Percentiles rank a stretch among this genome's conserved stretches.
Evolutionary conservation across 2,113 vertebrate genomes (phyloP).

Genomic region (Dunckerocampus dactyliophorus): DNA sequence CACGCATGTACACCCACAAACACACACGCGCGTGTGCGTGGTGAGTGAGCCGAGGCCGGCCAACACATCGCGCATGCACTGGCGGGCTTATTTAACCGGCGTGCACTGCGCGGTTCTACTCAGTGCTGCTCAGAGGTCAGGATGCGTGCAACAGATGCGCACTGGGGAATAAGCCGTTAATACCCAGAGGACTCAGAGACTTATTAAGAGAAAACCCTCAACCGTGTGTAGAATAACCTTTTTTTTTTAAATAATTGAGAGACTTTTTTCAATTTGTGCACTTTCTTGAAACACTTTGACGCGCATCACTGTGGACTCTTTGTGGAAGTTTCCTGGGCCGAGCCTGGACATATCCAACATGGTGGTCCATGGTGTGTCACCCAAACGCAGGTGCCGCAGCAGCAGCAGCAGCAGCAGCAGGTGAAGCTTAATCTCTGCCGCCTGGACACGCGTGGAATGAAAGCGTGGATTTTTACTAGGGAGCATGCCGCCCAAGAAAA

Average conservation of each 20-base stretch:
- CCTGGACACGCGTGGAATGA: conserved; percentile 34
- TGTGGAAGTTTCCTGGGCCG: background rate
- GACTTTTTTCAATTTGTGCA: background rate
- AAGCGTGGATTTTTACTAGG: conserved; percentile 12
- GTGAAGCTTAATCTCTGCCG: conserved; percentile 33
- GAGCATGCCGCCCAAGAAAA: conserved; percentile 77
- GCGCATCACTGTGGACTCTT: background rate
- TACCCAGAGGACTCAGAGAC: conserved; percentile 51
- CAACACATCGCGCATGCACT: conserved; percentile 1
- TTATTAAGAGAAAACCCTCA: conserved; percentile 38
- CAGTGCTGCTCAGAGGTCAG: background rate
- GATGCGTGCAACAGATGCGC: conserved; percentile 66
- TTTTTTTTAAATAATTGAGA: background rate
- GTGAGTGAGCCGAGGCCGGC: background rate
- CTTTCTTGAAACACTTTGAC: background rate
- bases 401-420: conserved; percentile 21
- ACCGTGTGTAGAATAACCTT: background rate
- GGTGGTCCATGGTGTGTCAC: background rate
- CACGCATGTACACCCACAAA: background rate
- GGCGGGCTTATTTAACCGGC: conserved; percentile 1
- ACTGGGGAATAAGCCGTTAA: conserved; percentile 70
- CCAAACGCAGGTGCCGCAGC: background rate
- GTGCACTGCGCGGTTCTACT: background rate
- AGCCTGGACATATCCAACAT: background rate
- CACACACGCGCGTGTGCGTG: background rate